phyloP scores from a whole-genome alignment of 2,113 vertebrate species.

The Brachypteracias leptosomus region DNA sequence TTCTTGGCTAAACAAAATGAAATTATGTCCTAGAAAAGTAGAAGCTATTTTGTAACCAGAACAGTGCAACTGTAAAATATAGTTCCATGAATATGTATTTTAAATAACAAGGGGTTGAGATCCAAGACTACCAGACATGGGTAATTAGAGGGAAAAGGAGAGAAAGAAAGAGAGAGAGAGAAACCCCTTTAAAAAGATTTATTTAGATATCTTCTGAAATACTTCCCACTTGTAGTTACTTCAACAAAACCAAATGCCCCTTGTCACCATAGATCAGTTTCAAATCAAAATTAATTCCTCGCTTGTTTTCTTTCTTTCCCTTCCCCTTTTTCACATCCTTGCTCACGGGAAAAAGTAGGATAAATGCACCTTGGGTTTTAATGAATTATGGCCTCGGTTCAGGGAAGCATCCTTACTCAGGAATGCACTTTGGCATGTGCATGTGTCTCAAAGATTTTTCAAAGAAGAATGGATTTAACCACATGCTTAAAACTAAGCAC shows the following conservation, averaged over 20 bases:
- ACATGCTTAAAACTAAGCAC: slow-evolving; percentile 56
- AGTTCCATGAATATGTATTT: slow-evolving; percentile 78
- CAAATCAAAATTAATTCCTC: slow-evolving; percentile 55
- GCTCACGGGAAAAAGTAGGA: slow-evolving; percentile 13
- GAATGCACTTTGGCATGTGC: slow-evolving; percentile 55
- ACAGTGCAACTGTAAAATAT: slow-evolving; percentile 75
- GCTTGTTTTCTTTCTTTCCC: slow-evolving; percentile 13
- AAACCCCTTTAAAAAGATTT: slow-evolving; percentile 58
- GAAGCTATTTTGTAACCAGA: slow-evolving; percentile 79
- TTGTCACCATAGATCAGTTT: slow-evolving; percentile 57
- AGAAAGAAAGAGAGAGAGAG: slow-evolving; percentile 1
- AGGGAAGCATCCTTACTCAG: slow-evolving; percentile 62
- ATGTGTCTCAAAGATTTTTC: slow-evolving; percentile 48
- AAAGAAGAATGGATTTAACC: slow-evolving; percentile 58
- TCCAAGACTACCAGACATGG: slow-evolving; percentile 62
- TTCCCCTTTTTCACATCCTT: not conserved
- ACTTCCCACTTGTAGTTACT: slow-evolving; percentile 51
- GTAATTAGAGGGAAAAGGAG: slow-evolving; percentile 58
- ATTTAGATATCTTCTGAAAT: slow-evolving; percentile 65
- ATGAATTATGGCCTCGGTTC: slow-evolving; percentile 48
- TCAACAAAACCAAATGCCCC: slow-evolving; percentile 56
- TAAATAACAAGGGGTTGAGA: slow-evolving; percentile 71
- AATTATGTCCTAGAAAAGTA: slow-evolving; percentile 81
- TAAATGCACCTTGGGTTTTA: slow-evolving; percentile 60
- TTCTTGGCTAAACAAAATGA: slow-evolving; percentile 82